Evolutionary conservation across 53 echinoderm and acorn worm genomes (phyloP).

Genomic region (Paelopatides confundens): DNA sequence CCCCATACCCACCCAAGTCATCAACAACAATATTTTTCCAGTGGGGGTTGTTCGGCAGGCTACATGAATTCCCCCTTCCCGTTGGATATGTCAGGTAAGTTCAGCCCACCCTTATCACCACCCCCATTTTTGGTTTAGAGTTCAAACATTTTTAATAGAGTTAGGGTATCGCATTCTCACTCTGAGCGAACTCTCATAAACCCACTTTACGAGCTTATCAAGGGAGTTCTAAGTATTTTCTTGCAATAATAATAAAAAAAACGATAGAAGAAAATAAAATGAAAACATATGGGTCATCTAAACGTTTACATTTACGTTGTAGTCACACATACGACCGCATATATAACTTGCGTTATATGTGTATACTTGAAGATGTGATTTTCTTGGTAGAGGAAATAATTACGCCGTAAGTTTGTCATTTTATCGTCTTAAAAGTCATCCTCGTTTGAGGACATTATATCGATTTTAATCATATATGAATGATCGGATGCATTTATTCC

Average conservation of each 20-base stretch:
- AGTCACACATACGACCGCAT: not conserved
- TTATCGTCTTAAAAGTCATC: too few relatives aligned
- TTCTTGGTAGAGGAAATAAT: too few relatives aligned
- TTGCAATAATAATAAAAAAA: constrained; percentile 28
- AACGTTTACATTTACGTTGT: constrained; percentile 1
- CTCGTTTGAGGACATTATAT: too few relatives aligned
- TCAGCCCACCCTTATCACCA: not conserved
- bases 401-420: too few relatives aligned
- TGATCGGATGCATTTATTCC: too few relatives aligned
- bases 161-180: not conserved
- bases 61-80: constrained; percentile 94
- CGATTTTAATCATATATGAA: too few relatives aligned
- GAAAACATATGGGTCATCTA: constrained; percentile 46
- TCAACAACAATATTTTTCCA: constrained; percentile 84
- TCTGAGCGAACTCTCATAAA: constrained; percentile 11
- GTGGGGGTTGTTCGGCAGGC: constrained; percentile 77
- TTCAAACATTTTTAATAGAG: too few relatives aligned
- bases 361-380: too few relatives aligned
- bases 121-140: not conserved
- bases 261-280: constrained; percentile 15
- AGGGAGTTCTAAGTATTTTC: constrained; percentile 52
- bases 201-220: constrained; percentile 34
- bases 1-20: constrained; percentile 62
- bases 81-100: constrained; percentile 96
- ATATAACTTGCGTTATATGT: not conserved